Percentiles rank a stretch among this genome's conserved stretches.
Conservation (phyloP, 2,888 invertebrate genomes). For the Ormyrus rosae region DNA sequence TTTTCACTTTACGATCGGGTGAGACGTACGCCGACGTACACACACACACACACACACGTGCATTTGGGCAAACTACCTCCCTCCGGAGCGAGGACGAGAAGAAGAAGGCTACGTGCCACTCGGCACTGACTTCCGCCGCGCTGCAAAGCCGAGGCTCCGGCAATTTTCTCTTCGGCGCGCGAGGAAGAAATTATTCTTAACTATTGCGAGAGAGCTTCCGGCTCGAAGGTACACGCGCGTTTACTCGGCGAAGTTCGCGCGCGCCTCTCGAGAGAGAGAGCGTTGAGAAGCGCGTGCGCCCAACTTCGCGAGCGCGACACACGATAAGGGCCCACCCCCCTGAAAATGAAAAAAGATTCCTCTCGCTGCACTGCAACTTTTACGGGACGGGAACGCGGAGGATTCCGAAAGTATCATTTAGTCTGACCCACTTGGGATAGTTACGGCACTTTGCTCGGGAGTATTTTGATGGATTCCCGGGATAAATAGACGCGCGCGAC, state of each 20-base stretch:
- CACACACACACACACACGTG: neutral
- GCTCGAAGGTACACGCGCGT: neutral
- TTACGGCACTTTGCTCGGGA: conserved; percentile 2
- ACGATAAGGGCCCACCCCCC: conserved; percentile 29
- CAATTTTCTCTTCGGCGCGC: conserved; percentile 22
- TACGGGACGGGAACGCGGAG: conserved; percentile 6
- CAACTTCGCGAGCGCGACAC: neutral
- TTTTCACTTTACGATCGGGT: conserved; percentile 70
- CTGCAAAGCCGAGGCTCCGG: neutral
- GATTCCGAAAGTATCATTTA: no score
- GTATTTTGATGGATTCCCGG: conserved; percentile 1
- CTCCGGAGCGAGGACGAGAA: conserved; percentile 27
- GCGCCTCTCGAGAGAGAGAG: neutral
- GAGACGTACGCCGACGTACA: conserved; percentile 52
- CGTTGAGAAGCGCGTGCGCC: no score
- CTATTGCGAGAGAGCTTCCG: conserved; percentile 14
- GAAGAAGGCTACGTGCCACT: conserved; percentile 21
- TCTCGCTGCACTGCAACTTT: conserved; percentile 3
- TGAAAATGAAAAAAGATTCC: conserved; percentile 47
- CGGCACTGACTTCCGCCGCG: no score
- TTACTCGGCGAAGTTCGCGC: neutral
- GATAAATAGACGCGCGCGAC: neutral
- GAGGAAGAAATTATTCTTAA: conserved; percentile 31
- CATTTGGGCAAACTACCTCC: conserved; percentile 35
- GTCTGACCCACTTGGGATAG: neutral